Base-by-base conservation (phyloP, 2,888 invertebrate species). In the Strigamia maritima region DNA sequence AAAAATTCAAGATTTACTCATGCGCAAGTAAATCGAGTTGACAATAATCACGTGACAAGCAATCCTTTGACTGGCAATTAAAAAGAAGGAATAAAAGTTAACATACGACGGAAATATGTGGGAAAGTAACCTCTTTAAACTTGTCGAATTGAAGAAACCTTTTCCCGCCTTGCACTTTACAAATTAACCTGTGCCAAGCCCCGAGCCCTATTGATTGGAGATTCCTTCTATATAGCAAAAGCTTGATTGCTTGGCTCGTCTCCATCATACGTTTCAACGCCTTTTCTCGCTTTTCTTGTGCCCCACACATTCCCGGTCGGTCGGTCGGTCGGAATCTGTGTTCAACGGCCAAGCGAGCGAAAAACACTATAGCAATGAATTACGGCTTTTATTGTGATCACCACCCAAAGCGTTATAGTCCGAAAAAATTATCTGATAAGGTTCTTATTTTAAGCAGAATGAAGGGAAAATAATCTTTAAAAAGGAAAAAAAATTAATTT, bases 181-280 rank as follows among this genome's bases (percentile, higher is more conserved):
- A 49, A 49, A 49, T 49, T 49, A 49, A 49, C 49, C 49, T 49
- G 49, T 49, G 49, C 49, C 49, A 49, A 49, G 49, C 49, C 49
- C 49, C 49, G 8, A 49, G 49, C 49, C 49, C 49, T 49, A 49
- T 49, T 49, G 49, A 49, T 49, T 49, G 49, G n/a, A 49, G 49
- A 49, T 49, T 49, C 49, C 49, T 49, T 49, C 3, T 49, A 2
- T 6, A 49, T 49, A 49, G 49, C 49, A 49, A 49, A 49, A 49
- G 49, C 49, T 49, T 49, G 49, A 49, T 49, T 49, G 49, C 49
- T 49, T 49, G 49, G 49, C 49, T 49, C 49, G 49, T 49, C 49
- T 49, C 49, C 49, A 49, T 49, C 49, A 49, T 49, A 49, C 49
- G 49, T 49, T 49, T 49, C 49, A 49, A 49, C 49, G 49, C 49